These are phyloP conservation scores for Zoanthus sociatus DNA, from an alignment of 92 coral and sea anemone species.

Conservation along the genomic window DNA sequence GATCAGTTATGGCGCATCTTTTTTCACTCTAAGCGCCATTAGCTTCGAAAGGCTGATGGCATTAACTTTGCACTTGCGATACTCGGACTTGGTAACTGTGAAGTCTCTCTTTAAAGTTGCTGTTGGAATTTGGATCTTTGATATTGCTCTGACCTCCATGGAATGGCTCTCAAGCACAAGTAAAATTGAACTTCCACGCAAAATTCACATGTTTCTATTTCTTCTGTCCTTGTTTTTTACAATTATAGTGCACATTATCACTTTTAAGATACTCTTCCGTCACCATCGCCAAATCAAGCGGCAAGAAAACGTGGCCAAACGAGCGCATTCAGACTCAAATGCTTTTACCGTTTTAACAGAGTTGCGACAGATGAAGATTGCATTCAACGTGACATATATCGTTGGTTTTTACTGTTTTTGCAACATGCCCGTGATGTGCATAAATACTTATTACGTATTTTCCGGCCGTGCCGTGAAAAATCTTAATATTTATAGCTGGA, in stretches of 20 bases:
- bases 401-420: conserved; percentile 78
- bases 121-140: conserved; percentile 6
- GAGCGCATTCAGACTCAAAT: conserved; percentile 32
- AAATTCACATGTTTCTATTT: conserved; percentile 7
- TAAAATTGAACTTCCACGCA: background rate
- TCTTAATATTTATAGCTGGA: conserved; percentile 75
- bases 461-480: conserved; percentile 55
- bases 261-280: conserved; percentile 63
- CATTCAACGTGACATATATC: conserved; percentile 78
- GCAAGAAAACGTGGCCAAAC: conserved; percentile 37
- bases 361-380: conserved; percentile 65
- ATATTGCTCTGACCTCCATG: background rate
- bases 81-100: background rate
- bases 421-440: conserved; percentile 73
- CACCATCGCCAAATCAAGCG: conserved; percentile 71
- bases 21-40: conserved; percentile 67
- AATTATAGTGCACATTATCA: conserved; percentile 57
- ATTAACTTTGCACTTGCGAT: conserved; percentile 11
- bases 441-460: conserved; percentile 65
- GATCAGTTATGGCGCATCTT: conserved; percentile 11
- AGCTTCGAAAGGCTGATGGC: conserved; percentile 58
- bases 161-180: conserved; percentile 15
- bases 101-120: conserved; percentile 1
- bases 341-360: conserved; percentile 31
- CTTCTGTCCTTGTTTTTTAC: conserved; percentile 37